Evolutionary conservation across 2,797 vertebrate species (phyloP), one percentile per base, ranked within the genome.

Genomic region (Choloepus didactylus): DNA sequence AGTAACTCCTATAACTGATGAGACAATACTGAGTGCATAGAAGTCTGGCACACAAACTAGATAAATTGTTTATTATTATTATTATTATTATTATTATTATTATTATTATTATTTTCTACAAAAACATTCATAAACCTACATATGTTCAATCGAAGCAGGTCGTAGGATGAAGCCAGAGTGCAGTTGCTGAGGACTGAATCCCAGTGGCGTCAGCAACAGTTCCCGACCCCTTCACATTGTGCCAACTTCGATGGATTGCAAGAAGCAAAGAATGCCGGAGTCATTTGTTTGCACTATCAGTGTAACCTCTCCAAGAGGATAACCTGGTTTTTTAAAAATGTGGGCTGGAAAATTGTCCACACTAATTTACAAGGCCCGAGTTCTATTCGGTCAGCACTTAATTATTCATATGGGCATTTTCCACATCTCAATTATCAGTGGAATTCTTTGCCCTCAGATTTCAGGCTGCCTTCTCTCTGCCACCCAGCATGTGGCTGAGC

Each of bases 401-500:
- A 85, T 94, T 85, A 76, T 75, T 94, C 83, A 77, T 54, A 90
- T 27, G 46, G 77, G 44, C 73, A 87, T 49, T 96, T 95, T 92
- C 84, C 93, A 69, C 49, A 72, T 93, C 51, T 79, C 70, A 56
- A 85, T 91, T 80, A 93, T 92, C 62, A 41, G 76, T 76, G 91
- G 67, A 94, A 96, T 97, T 89, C 95, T 82, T 79, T 70, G n/a
- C 77, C 70, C 44, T 72, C 6, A 19, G 41, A 80, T 56, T 93
- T 87, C 70, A 90, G 66, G 38, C 73, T 79, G 62, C 51, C 25
- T 72, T 73, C 94, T 92, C 96, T n/a, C 51, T 64, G 83, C 96
- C 95, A 96, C 97, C 87, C 97, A 95, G 94, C 56, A 44, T 89
- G 95, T 72, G 91, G 91, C 95, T 70, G n/a, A 14, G 59, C 95